Evolutionary conservation across 2,888 invertebrate genomes (phyloP), one percentile per base, ranked within the genome.

Genomic region (Scotopteryx bipunctaria): DNA sequence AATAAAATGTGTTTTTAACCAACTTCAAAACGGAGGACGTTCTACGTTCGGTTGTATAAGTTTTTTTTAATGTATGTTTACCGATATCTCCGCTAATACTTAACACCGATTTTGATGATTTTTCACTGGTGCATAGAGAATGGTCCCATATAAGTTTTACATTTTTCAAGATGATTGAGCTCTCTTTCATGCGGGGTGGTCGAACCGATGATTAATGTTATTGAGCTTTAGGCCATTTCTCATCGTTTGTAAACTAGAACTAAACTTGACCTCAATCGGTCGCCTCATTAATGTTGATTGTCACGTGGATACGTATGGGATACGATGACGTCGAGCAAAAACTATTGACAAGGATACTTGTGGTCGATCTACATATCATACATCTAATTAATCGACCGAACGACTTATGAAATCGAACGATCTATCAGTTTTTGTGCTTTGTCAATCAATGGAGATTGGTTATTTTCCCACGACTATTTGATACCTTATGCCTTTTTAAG

Each of bases 291-390:
- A n/a, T n/a, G n/a, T n/a, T 13, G 5, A 27, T 38, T 48, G 44
- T 53, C 47, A 53, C 47, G 45, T 50, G 43, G 32, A 4, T 21
- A 9, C 25, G 11, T 32, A 55, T 37, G 46, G 55, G 8, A 45
- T 23, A 46, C 50, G 58, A 49, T 55, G 52, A 36, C 25, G 35
- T 9, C 32, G 5, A 37, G 52, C 52, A 58, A 58, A 60, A 60
- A 57, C 46, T 40, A 21, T 31, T 54, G 51, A 53, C 59, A 60
- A 60, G 60, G 60, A 46, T 51, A 45, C 52, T 47, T 48, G 57
- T 52, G 57, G 56, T 59, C 47, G 45, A 49, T 49, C 49, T 42
- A 49, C 47, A 55, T 51, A 42, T 42, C 9, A 31, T 50, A 37
- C 33, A 36, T 46, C 37, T 38, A 29, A 35, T 44, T 42, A 13